These are phyloP conservation scores for Melitaea athalia DNA, from an alignment of 2,888 invertebrate genomes.

Conservation along the genomic window DNA sequence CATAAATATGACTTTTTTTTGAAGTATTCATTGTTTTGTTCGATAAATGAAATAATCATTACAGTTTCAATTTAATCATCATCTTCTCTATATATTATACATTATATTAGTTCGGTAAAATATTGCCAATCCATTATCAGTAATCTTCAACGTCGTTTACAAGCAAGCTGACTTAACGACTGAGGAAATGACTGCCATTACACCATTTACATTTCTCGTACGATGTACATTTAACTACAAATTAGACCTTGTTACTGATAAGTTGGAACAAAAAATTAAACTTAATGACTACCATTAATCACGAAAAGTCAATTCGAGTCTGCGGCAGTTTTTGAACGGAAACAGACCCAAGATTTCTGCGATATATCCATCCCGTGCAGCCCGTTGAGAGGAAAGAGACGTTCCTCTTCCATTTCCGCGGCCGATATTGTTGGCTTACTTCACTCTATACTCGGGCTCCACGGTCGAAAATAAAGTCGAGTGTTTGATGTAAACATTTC, in stretches of 20 bases:
- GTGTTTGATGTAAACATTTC: constrained; percentile 56
- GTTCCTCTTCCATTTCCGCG: constrained; percentile 32
- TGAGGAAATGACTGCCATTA: constrained; percentile 58
- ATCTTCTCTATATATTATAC: neutral
- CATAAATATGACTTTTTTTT: neutral
- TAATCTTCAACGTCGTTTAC: constrained; percentile 16
- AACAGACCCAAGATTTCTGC: constrained; percentile 53
- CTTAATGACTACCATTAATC: constrained; percentile 59
- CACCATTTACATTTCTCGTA: constrained; percentile 50
- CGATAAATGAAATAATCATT: neutral
- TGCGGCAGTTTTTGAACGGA: constrained; percentile 63
- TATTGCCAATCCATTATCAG: constrained; percentile 8
- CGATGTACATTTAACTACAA: constrained; percentile 49
- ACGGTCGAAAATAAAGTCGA: constrained; percentile 54
- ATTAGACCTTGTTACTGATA: constrained; percentile 52
- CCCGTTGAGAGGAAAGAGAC: constrained; percentile 21
- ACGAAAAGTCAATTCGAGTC: constrained; percentile 45
- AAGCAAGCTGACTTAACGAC: constrained; percentile 31
- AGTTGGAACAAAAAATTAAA: constrained; percentile 62
- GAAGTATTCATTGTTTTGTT: neutral
- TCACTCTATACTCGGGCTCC: constrained; percentile 42
- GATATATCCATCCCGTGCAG: constrained; percentile 55
- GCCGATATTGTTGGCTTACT: constrained; percentile 36
- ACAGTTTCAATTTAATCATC: neutral
- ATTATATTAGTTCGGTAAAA: neutral